Base-by-base conservation (phyloP, 2,797 vertebrate genomes). In the Mallotus villosus region DNA sequence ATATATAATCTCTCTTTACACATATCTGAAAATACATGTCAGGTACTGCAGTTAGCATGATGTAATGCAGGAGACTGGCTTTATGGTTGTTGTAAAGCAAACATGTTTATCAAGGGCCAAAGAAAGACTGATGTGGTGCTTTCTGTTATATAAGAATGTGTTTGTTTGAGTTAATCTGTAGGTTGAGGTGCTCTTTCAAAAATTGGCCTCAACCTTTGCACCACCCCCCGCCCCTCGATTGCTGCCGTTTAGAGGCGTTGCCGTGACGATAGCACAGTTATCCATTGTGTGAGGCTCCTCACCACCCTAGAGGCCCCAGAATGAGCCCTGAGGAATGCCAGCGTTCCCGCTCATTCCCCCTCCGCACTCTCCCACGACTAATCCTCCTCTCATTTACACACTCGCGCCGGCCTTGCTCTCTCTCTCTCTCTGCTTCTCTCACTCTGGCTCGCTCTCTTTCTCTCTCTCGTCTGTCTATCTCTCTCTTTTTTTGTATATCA, bases 321-420 rank as follows among this genome's bases (percentile, higher is more conserved):
- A 85, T 84, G 85, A 86, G 82, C 84, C 81, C 73, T 78, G 78
- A 88, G 90, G 90, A 92, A 92, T 93, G 87, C 84, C 68, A 79
- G 78, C 68, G 69, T 90, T 89, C 86, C 85, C 84, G 78, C 85
- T 90, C 90, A 88, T 89, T 90, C 89, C 81, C 80, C 75, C 14
- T 71, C 85, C 84, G 82, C 89, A 89, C 84, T 91, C 90, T 92
- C 90, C 90, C 92, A 92, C 88, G 88, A 86, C 88, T 90, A 89
- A 90, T 90, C 72, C 65, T 46, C 12, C 19, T 51, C 71, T 67
- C 70, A 64, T 71, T 57, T 55, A 62, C 61, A 27, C 61, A 58
- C 63, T 65, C 21, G 12, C 29, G 57, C 70, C 24, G 25, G 14
- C 64, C 27, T 41, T 24, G 5, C 24, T 60, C 25, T 24, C 62